A percentile compares a stretch with the other conserved stretches of the same genome.
phyloP scores from a whole-genome alignment of 2,113 vertebrate genomes.

The Talpa occidentalis region DNA sequence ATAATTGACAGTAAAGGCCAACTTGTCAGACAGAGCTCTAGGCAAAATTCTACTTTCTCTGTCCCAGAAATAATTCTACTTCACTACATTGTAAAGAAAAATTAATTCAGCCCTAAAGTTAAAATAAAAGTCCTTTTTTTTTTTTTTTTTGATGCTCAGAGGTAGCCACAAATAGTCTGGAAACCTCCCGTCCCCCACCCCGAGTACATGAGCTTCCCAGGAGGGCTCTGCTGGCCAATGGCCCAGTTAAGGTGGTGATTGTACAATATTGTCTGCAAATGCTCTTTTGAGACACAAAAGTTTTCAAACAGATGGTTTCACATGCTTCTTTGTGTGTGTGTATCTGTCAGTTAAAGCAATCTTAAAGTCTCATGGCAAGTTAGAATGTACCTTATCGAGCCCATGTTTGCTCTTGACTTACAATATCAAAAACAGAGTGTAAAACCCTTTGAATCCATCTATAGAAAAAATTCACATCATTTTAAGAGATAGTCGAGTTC shows the following conservation, averaged over 20 bases:
- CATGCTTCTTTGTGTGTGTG: not conserved
- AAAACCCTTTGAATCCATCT: slow-evolving; percentile 32
- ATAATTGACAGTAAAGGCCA: slow-evolving; percentile 50
- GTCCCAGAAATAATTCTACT: slow-evolving; percentile 35
- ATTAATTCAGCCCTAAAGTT: slow-evolving; percentile 26
- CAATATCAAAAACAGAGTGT: slow-evolving; percentile 39
- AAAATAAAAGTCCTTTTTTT: slow-evolving; percentile 40
- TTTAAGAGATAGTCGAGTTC: slow-evolving; percentile 9
- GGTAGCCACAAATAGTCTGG: not conserved
- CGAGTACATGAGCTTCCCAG: not conserved
- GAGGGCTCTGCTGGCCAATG: not conserved
- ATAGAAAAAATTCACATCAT: slow-evolving; percentile 27
- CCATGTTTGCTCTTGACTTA: not conserved
- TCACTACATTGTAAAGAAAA: slow-evolving; percentile 37
- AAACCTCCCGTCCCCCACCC: not conserved
- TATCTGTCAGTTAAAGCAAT: not conserved
- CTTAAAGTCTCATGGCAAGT: not conserved
- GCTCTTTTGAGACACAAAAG: not conserved
- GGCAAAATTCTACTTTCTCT: not conserved
- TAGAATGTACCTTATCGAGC: not conserved
- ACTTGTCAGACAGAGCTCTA: not conserved
- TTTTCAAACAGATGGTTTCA: not conserved
- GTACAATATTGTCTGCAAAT: not conserved
- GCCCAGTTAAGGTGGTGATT: not conserved
- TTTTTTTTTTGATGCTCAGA: not conserved